phyloP scores from a whole-genome alignment of 2,888 invertebrate genomes.

The Linyphia triangularis region DNA sequence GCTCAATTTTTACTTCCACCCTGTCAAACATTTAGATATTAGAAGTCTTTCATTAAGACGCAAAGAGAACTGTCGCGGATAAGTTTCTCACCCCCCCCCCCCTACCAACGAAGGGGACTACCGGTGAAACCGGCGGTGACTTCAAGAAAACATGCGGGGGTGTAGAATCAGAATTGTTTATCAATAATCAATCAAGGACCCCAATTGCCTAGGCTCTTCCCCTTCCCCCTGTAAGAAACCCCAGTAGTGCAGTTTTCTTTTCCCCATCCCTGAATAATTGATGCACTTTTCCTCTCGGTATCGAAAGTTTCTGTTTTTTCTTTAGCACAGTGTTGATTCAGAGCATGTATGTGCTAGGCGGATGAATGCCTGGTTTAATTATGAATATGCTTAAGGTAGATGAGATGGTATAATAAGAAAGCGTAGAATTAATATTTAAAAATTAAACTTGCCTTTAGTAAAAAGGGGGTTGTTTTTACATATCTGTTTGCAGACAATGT shows the following conservation, averaged over 20 bases:
- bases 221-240: background rate
- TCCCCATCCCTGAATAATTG: slow-evolving; percentile 58
- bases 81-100: slow-evolving; percentile 5
- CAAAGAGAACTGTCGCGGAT: slow-evolving; percentile 46
- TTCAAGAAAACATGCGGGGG: background rate
- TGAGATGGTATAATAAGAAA: slow-evolving; percentile 33
- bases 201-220: slow-evolving; percentile 48
- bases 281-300: slow-evolving; percentile 48
- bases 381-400: slow-evolving; percentile 46
- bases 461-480: too few species aligned
- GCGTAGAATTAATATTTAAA: too few species aligned
- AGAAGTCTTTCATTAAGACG: slow-evolving; percentile 73
- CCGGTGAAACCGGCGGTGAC: slow-evolving; percentile 45
- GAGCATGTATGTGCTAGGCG: slow-evolving; percentile 30
- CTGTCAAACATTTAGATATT: slow-evolving; percentile 38
- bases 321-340: slow-evolving; percentile 50
- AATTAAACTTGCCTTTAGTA: too few species aligned
- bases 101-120: background rate
- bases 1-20: slow-evolving; percentile 19
- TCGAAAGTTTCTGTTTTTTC: slow-evolving; percentile 63
- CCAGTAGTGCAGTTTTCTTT: slow-evolving; percentile 48
- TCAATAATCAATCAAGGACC: slow-evolving; percentile 73
- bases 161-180: slow-evolving; percentile 66
- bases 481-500: too few species aligned
- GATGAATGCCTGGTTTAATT: slow-evolving; percentile 48